These are phyloP conservation scores for Agriopis leucophaearia DNA, from an alignment of 2,888 invertebrate species.

Conservation along the genomic window DNA sequence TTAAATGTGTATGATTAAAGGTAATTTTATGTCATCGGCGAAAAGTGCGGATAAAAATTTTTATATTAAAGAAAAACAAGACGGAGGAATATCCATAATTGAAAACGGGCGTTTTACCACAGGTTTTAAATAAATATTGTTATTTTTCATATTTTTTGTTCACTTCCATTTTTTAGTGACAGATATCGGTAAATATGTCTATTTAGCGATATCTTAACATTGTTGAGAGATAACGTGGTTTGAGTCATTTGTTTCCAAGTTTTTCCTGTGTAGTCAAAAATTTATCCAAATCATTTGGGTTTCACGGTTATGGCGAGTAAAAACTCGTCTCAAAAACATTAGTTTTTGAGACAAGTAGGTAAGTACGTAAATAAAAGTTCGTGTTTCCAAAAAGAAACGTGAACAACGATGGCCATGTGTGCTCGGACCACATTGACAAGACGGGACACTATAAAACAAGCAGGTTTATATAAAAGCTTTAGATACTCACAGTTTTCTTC, in stretches of 20 bases:
- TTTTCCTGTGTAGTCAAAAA: background rate
- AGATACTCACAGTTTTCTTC: slow-evolving; percentile 93
- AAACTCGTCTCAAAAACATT: slow-evolving; percentile 8
- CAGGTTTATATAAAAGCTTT: background rate
- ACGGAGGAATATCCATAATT: background rate
- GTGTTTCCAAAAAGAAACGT: slow-evolving; percentile 14
- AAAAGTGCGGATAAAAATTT: background rate
- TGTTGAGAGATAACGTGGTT: slow-evolving; percentile 2
- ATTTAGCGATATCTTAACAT: slow-evolving; percentile 26
- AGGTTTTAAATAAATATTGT: background rate
- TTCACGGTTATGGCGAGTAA: background rate
- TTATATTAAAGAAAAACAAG: background rate
- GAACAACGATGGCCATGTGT: background rate
- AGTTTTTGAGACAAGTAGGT: background rate
- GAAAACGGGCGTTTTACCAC: background rate
- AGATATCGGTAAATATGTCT: slow-evolving; percentile 24
- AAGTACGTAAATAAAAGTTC: background rate
- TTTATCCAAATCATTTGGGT: background rate
- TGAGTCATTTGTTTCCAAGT: background rate
- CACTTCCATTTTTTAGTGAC: slow-evolving; percentile 14
- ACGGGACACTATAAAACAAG: background rate
- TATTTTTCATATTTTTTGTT: no score
- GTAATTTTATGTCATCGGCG: background rate
- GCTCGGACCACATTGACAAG: background rate
- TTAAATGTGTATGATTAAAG: background rate